Evolutionary conservation across 2,888 invertebrate genomes (phyloP), one percentile per base, ranked within the genome.

Genomic region (Oligia strigilis): DNA sequence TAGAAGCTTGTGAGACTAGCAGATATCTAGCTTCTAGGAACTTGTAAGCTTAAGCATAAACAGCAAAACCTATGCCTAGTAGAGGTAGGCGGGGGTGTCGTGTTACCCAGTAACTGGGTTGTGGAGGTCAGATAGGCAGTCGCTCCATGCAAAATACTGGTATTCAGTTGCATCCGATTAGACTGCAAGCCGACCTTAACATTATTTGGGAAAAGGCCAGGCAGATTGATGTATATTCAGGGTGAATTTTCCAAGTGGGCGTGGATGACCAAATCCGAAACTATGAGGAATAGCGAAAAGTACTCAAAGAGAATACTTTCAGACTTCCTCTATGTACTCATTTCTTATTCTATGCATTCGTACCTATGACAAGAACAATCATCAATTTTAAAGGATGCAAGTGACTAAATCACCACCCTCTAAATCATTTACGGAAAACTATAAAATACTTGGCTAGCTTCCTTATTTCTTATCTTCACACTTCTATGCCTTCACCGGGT

Each of bases 391-490:
- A 65, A 40, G 23, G 8, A 66, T 66, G 40, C 40, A 40, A 43
- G 14, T 66, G 23, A 66, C 4, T 19, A 40, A 36, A 40, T 67
- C 40, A 40, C 13, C 14, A 5, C 2, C 8, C 8, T 14, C 4
- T 40, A 23, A 36, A 40, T 75, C 14, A 62, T 36, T 8, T 29
- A 40, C 11, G 36, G 58, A 71, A 69, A 75, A 75, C 86, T 71
- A 66, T 55, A 62, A 73, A n/a, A 81, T 36, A 71, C 60, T 71
- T 14, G 23, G 6, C 14, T 52, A 3, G 49, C 8, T n/a, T 29
- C 13, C 23, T 4, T n/a, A 49, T 29, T 17, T 1, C 43, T 78
- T 83, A 84, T 87, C 87, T 84, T 87, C 64, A 84, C 87, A 40
- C 71, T 58, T 67, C 58, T 64, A 2, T 78, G 66, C 72, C 3